Base-by-base conservation (phyloP, 2,113 vertebrate species). In the Ramphastos sulfuratus region DNA sequence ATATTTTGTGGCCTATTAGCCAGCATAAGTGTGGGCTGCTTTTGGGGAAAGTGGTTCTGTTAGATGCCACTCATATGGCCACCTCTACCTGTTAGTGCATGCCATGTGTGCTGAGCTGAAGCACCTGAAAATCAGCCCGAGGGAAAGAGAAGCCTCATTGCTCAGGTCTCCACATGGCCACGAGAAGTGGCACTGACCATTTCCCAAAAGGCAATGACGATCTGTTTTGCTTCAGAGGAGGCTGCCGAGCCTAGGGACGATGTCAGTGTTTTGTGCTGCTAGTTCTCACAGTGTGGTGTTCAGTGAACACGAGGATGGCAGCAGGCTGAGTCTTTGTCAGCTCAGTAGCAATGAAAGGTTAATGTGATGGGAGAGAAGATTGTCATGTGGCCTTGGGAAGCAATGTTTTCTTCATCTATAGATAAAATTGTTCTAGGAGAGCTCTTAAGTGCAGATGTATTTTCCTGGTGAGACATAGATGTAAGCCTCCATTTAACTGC, bases 91-190 rank as follows among this genome's bases (percentile, higher is more conserved):
- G 20, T n/a, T 50, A 39, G n/a, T 8, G 13, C 12, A 4, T 7
- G 2, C 52, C 35, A 18, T 0, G 0, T 0, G 0, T 59, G 66
- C n/a, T 72, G 17, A 73, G 27, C 48, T 33, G 44, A 8, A 69
- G 28, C 39, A 71, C 66, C 61, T 82, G 65, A 25, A 59, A 52
- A 61, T 28, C 74, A 77, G 0, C 16, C 19, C 1, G 0, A 65
- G 18, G 10, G 19, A 54, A 25, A n/a, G 54, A 72, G 54, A 84
- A 58, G 9, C 10, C 15, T 5, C 11, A 7, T 12, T 46, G 10
- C 31, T 71, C 24, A 52, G 7, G 30, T 85, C 12, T 60, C 39
- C 39, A 10, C 0, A 0, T 4, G 21, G 31, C 27, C 55, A 37
- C 2, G 15, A 39, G 15, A 24, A 56, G 56, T 28, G 50, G 5